Evolutionary conservation across 1,140 invertebrate genomes (phyloP).

Genomic region (Conus ventricosus): DNA sequence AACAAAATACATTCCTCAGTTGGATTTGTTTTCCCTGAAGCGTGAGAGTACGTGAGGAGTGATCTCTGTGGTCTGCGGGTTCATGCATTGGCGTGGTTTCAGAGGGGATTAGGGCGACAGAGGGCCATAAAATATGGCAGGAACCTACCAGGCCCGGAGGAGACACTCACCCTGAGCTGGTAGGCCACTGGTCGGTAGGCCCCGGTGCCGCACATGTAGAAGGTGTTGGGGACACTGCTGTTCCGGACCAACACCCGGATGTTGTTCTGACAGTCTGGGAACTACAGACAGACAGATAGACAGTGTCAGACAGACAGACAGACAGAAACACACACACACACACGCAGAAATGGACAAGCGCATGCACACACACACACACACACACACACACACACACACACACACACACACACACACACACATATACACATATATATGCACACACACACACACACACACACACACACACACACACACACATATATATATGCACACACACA

Average conservation of each 20-base stretch:
- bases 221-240: constrained; percentile 40
- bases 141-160: no score
- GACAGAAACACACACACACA: neutral
- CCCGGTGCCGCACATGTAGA: constrained; percentile 59
- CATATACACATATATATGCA: neutral
- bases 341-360: neutral
- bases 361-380: neutral
- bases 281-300: constrained; percentile 36
- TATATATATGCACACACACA: no score
- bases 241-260: constrained; percentile 53
- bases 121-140: neutral
- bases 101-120: neutral
- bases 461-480: no score
- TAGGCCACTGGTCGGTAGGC: constrained; percentile 54
- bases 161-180: constrained; percentile 50
- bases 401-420: neutral
- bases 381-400: neutral
- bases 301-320: neutral
- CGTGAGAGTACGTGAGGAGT: no score
- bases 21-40: no score
- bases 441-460: no score
- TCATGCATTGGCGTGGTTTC: no score
- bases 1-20: no score
- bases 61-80: no score
- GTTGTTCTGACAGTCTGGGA: constrained; percentile 60